Conservation (phyloP, 2,113 vertebrate genomes). For the Coryphaenoides rupestris region DNA sequence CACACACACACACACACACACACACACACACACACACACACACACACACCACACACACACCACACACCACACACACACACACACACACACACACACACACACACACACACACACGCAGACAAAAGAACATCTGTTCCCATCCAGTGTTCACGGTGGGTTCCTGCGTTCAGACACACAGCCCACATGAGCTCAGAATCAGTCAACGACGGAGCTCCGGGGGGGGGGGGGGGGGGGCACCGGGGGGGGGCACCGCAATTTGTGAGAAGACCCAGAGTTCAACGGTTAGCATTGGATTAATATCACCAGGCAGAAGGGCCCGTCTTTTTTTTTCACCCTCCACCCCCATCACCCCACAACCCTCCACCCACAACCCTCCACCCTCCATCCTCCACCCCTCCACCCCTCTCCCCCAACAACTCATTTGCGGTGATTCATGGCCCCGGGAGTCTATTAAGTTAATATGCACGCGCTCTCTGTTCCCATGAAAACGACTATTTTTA, state of each 20-base stretch:
- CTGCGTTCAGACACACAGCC: neutral
- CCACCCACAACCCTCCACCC: no score
- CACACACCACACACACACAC: no score
- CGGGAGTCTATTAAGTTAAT: constrained; percentile 42
- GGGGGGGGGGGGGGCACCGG: neutral
- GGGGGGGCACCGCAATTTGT: constrained; percentile 24
- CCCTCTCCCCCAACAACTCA: neutral
- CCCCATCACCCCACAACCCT: no score
- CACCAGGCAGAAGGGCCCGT: constrained; percentile 34
- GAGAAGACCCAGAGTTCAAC: constrained; percentile 33
- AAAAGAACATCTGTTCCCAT: constrained; percentile 30
- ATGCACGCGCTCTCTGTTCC: constrained; percentile 41
- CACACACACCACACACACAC: no score
- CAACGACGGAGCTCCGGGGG: neutral
- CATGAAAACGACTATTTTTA: constrained; percentile 40
- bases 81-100: neutral
- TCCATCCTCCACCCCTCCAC: no score
- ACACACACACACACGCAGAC: neutral
- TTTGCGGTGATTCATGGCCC: constrained; percentile 45
- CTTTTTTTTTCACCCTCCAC: no score
- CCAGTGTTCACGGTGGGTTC: constrained; percentile 9
- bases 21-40: no score
- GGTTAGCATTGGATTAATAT: constrained; percentile 45
- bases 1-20: no score
- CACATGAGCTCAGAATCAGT: constrained; percentile 23